These are phyloP conservation scores for Salarias fasciatus DNA, from an alignment of 2,797 vertebrate species.

Conservation along the genomic window DNA sequence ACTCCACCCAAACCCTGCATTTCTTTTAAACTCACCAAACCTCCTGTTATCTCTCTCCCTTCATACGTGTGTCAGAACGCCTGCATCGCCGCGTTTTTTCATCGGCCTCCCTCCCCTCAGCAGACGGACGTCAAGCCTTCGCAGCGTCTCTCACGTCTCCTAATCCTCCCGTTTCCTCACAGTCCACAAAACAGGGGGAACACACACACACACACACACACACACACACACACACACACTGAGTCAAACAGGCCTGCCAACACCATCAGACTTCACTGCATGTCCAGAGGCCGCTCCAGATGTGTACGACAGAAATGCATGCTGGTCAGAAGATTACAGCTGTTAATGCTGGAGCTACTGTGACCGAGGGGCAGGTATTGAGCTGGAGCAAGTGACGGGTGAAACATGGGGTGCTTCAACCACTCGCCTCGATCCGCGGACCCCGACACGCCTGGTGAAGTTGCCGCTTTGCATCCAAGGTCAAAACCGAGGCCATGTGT, in stretches of 20 bases:
- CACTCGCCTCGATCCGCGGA: slow-evolving; percentile 19
- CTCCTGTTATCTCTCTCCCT: slow-evolving; percentile 15
- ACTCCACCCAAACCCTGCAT: not conserved
- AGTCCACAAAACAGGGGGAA: slow-evolving; percentile 28
- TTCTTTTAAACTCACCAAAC: slow-evolving; percentile 12
- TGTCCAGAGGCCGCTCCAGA: slow-evolving; percentile 55
- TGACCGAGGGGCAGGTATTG: slow-evolving; percentile 17
- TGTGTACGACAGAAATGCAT: slow-evolving; percentile 55
- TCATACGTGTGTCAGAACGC: slow-evolving; percentile 35
- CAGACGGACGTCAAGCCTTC: slow-evolving; percentile 23
- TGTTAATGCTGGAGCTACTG: slow-evolving; percentile 39
- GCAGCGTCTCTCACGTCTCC: slow-evolving; percentile 9
- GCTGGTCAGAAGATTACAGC: slow-evolving; percentile 43
- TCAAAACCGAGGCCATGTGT: too few relatives aligned
- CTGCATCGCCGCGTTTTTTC: not conserved
- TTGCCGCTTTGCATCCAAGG: not conserved
- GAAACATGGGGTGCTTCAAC: slow-evolving; percentile 23
- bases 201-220: slow-evolving; percentile 9
- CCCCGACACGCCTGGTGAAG: slow-evolving; percentile 13
- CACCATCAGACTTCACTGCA: slow-evolving; percentile 54
- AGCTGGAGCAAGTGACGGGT: not conserved
- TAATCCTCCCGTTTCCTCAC: slow-evolving; percentile 36
- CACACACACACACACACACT: slow-evolving; percentile 11
- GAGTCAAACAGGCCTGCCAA: slow-evolving; percentile 68
- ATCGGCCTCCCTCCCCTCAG: slow-evolving; percentile 13